phyloP scores from a whole-genome alignment of 2,888 invertebrate species.

The Hipparchia semele region DNA sequence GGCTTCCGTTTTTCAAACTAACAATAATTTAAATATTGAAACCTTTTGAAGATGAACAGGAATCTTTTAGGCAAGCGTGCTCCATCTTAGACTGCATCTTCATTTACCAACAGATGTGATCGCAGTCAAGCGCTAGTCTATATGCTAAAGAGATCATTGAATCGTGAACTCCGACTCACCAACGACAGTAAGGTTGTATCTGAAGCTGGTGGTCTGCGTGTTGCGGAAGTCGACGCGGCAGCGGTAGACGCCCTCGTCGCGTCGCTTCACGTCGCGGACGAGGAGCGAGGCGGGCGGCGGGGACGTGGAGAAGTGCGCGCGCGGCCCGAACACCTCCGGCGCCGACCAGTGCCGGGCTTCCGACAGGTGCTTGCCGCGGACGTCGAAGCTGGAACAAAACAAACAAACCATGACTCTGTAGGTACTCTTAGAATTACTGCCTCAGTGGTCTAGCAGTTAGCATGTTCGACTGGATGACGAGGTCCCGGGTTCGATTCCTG shows the following conservation, averaged over 20 bases:
- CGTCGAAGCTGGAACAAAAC: constrained; percentile 89
- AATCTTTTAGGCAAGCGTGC: too few species aligned
- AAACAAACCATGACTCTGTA: background rate
- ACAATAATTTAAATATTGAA: too few species aligned
- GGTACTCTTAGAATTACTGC: too few species aligned
- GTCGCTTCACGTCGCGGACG: constrained; percentile 89
- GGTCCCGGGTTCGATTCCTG: too few species aligned
- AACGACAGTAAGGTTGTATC: constrained; percentile 95
- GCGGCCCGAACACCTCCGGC: constrained; percentile 92
- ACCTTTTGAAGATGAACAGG: too few species aligned
- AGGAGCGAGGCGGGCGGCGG: constrained; percentile 92
- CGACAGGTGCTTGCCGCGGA: constrained; percentile 90
- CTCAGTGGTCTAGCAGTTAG: too few species aligned
- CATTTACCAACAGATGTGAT: too few species aligned
- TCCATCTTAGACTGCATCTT: too few species aligned
- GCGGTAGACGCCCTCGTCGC: constrained; percentile 94
- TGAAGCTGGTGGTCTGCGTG: constrained; percentile 94
- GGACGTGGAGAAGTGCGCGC: constrained; percentile 92
- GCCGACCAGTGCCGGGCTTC: constrained; percentile 94
- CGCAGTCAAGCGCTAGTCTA: too few species aligned
- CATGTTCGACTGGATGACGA: too few species aligned
- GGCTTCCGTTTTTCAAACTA: too few species aligned
- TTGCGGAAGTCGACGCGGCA: constrained; percentile 95
- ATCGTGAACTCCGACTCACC: constrained; percentile 83
- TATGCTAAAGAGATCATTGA: too few species aligned